phyloP scores from a whole-genome alignment of 2,797 vertebrate genomes.

The Hozukius guyotensis region DNA sequence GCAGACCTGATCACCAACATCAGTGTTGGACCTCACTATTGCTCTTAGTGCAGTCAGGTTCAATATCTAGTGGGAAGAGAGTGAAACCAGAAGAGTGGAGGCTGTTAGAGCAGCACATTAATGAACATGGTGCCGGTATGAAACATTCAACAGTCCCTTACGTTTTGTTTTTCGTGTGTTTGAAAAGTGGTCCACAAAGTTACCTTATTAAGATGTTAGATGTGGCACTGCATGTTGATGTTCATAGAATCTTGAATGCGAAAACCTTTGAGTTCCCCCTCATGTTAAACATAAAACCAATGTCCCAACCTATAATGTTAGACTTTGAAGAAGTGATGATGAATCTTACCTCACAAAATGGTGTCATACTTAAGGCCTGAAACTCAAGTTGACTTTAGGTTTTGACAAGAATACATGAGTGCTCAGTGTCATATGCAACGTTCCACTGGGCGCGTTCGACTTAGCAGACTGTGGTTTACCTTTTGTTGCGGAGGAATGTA shows the following conservation, averaged over 20 bases:
- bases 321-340: neutral
- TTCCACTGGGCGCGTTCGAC: neutral
- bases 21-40: neutral
- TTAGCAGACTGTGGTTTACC: neutral
- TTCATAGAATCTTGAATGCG: neutral
- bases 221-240: neutral
- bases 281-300: neutral
- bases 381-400: neutral
- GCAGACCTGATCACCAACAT: neutral
- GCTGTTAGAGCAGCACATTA: neutral
- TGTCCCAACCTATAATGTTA: neutral
- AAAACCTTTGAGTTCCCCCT: neutral
- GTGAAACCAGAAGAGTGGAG: neutral
- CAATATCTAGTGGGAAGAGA: neutral
- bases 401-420: neutral
- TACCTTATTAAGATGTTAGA: neutral
- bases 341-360: neutral
- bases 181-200: neutral
- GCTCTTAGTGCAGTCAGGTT: neutral
- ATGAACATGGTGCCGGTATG: neutral
- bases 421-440: neutral
- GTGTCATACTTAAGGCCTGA: neutral
- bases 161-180: neutral
- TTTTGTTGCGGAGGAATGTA: conserved; percentile 2
- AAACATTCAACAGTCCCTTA: neutral